Evolutionary conservation across 2,797 vertebrate genomes (phyloP), one percentile per base, ranked within the genome.

Genomic region (Hafferia zeledoni): DNA sequence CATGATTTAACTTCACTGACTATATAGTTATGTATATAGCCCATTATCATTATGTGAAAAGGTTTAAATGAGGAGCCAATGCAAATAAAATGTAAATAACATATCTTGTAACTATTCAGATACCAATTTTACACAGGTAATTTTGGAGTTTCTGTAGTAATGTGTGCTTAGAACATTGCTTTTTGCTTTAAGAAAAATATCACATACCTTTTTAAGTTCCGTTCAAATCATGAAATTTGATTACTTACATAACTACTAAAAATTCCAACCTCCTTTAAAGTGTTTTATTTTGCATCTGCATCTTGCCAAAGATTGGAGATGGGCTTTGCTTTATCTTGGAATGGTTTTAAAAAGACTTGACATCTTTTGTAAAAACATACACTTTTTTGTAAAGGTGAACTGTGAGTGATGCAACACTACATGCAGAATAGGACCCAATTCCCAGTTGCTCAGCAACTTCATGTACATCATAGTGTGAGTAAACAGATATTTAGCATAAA

Each of bases 141-240:
- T 70, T 68, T 63, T 76, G 35, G 90, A 68, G 49, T 57, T 77
- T 83, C 28, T 75, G 20, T 78, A 19, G 23, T n/a, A 20, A 2
- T 60, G 10, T n/a, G 15, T 78, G 30, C 59, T 90, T 77, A 78
- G 49, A 93, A 60, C 27, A 23, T 43, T 60, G 24, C 17, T 71
- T 95, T 93, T 80, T 78, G 39, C 56, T 83, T 71, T 86, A 75
- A n/a, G 22, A 92, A 68, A 92, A 78, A 50, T 43, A 46, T 5
- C 23, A 11, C 57, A 47, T 67, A 25, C 18, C 27, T 94, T 85
- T 97, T 93, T 68, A 93, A 84, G 67, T 82, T 79, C 41, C 91
- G 59, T 95, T 90, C 84, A 91, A 71, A 94, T 85, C 44, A 75
- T 23, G 50, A 85, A 91, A 65, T 46, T 84, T 86, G 44, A 60